Evolutionary conservation across 1,140 invertebrate genomes (phyloP).

Genomic region (Drosophila sproati): DNA sequence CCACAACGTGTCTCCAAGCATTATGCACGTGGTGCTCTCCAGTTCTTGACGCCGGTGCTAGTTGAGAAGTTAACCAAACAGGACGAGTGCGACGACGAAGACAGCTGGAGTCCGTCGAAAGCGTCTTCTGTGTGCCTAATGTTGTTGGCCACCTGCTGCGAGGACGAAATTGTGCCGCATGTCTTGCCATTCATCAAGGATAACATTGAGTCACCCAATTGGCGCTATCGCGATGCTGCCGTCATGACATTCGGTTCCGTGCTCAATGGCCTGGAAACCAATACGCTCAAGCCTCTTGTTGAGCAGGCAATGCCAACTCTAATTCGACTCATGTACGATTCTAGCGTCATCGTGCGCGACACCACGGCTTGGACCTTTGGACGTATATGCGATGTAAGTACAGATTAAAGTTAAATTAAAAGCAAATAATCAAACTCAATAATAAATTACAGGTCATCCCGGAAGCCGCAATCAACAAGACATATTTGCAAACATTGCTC

Average conservation of each 20-base stretch:
- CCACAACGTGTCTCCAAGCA: conserved; percentile 94
- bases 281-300: conserved; percentile 95
- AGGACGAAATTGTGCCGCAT: conserved; percentile 97
- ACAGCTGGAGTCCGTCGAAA: conserved; percentile 99
- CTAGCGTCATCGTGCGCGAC: conserved; percentile 96
- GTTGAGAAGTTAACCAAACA: conserved; percentile 98
- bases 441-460: conserved; percentile 90
- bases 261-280: conserved; percentile 95
- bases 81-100: conserved; percentile 97
- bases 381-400: conserved; percentile 93
- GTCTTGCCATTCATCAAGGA: conserved; percentile 98
- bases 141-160: conserved; percentile 98
- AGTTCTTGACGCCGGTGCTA: conserved; percentile 97
- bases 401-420: not conserved
- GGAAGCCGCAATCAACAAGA: conserved; percentile 96
- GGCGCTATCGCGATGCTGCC: conserved; percentile 98
- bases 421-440: not conserved
- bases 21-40: conserved; percentile 98
- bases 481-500: conserved; percentile 93
- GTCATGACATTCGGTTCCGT: conserved; percentile 99
- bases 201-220: conserved; percentile 97
- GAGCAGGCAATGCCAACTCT: conserved; percentile 98
- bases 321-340: conserved; percentile 97
- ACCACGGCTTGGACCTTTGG: conserved; percentile 99
- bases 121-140: conserved; percentile 99